phyloP scores from a whole-genome alignment of 1,140 invertebrate species.

The Monomorium pharaonis region DNA sequence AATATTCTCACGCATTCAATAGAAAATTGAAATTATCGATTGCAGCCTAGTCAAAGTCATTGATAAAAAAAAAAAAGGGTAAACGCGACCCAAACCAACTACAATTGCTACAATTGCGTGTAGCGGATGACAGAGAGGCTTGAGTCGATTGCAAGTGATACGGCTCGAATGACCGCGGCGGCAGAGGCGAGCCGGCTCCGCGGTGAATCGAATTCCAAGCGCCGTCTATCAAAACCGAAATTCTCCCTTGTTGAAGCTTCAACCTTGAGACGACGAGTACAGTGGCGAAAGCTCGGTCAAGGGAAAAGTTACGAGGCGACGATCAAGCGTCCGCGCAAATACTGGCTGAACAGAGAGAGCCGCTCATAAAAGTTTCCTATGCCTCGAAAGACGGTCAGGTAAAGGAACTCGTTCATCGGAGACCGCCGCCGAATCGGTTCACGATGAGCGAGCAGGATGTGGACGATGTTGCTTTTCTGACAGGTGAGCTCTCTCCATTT shows the following conservation, averaged over 20 bases:
- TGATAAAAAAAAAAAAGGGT: background rate
- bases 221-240: background rate
- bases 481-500: constrained; percentile 87
- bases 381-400: constrained; percentile 84
- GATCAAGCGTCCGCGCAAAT: constrained; percentile 64
- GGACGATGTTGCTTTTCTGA: constrained; percentile 96
- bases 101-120: constrained; percentile 1
- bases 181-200: background rate
- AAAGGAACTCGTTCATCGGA: constrained; percentile 85
- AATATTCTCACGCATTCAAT: background rate
- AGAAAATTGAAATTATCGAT: background rate
- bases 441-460: constrained; percentile 94
- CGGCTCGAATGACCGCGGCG: background rate
- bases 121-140: background rate
- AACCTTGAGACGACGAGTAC: constrained; percentile 47
- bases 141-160: background rate
- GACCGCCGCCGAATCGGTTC: constrained; percentile 81
- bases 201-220: constrained; percentile 15
- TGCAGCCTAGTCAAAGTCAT: background rate
- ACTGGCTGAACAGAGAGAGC: constrained; percentile 83
- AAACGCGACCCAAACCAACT: background rate
- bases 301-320: constrained; percentile 39
- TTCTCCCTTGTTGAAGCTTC: constrained; percentile 42
- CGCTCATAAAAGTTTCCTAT: constrained; percentile 85
- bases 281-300: constrained; percentile 29